Evolutionary conservation across 1,140 invertebrate species (phyloP).

Genomic region (Polypedilum vanderplanki): DNA sequence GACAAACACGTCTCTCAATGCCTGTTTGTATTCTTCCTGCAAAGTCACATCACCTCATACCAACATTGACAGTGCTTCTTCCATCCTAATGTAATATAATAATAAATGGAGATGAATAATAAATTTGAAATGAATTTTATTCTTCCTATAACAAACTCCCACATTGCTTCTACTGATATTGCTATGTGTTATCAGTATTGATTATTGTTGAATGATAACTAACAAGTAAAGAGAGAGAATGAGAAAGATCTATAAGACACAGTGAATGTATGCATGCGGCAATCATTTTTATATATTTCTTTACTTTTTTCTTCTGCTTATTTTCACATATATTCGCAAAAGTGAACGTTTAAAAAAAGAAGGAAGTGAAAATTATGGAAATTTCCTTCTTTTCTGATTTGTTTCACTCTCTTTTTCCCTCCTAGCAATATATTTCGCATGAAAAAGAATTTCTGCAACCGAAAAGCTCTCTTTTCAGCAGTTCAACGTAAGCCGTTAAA

Average conservation of each 20-base stretch:
- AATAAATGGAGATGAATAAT: conserved; percentile 14
- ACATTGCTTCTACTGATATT: background rate
- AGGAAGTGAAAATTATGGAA: conserved; percentile 5
- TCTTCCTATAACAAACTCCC: background rate
- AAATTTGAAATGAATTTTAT: conserved; percentile 2
- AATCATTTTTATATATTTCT: too few relatives aligned
- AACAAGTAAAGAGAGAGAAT: background rate
- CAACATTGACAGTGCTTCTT: background rate
- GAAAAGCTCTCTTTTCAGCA: conserved; percentile 11
- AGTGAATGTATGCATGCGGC: too few relatives aligned
- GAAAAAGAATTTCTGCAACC: background rate
- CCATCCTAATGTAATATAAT: conserved; percentile 7
- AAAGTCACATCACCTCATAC: background rate
- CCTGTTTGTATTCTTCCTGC: conserved; percentile 17
- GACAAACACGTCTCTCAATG: conserved; percentile 16
- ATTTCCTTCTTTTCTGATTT: background rate
- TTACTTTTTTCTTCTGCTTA: background rate
- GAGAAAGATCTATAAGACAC: too few relatives aligned
- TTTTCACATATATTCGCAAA: background rate
- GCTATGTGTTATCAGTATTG: conserved; percentile 1
- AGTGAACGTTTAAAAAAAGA: background rate
- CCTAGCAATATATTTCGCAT: background rate
- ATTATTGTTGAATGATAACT: conserved; percentile 8
- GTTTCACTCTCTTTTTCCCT: background rate
- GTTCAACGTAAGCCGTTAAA: background rate